phyloP scores from a whole-genome alignment of 2,113 vertebrate species.

The Perca schrenkii region DNA sequence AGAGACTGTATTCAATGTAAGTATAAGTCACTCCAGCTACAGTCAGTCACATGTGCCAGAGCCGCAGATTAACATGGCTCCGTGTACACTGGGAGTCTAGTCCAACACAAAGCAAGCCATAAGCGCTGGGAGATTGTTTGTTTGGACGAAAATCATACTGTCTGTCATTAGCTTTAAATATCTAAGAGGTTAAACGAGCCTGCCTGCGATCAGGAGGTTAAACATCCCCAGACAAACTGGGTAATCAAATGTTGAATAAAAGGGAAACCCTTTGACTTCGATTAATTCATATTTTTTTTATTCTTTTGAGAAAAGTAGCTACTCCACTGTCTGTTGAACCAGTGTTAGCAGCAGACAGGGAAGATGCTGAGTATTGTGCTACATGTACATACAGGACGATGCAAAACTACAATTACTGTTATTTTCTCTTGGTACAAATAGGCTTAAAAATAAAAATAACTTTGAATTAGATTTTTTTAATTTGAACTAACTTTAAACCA shows the following conservation, averaged over 20 bases:
- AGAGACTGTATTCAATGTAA: conserved; percentile 74
- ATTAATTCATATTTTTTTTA: background rate
- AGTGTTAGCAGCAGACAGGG: background rate
- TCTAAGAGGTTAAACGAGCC: conserved; percentile 18
- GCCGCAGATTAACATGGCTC: conserved; percentile 61
- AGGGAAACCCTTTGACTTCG: background rate
- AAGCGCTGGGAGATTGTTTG: conserved; percentile 47
- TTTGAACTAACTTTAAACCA: too few relatives aligned
- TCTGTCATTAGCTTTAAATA: conserved; percentile 55
- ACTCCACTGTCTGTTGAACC: background rate
- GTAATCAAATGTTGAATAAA: background rate
- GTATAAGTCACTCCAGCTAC: conserved; percentile 55
- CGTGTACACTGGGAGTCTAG: conserved; percentile 41
- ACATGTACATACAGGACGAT: background rate
- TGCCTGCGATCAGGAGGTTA: conserved; percentile 16
- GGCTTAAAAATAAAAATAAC: background rate
- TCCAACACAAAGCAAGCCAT: conserved; percentile 50
- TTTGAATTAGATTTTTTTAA: too few relatives aligned
- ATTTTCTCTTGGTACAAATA: background rate
- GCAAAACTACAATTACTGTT: background rate
- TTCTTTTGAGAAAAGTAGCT: background rate
- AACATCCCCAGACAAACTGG: background rate
- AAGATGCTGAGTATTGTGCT: background rate
- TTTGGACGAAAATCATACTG: conserved; percentile 29
- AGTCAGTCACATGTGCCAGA: conserved; percentile 58